phyloP scores from a whole-genome alignment of 1,140 invertebrate species.

The Acromyrmex charruanus region DNA sequence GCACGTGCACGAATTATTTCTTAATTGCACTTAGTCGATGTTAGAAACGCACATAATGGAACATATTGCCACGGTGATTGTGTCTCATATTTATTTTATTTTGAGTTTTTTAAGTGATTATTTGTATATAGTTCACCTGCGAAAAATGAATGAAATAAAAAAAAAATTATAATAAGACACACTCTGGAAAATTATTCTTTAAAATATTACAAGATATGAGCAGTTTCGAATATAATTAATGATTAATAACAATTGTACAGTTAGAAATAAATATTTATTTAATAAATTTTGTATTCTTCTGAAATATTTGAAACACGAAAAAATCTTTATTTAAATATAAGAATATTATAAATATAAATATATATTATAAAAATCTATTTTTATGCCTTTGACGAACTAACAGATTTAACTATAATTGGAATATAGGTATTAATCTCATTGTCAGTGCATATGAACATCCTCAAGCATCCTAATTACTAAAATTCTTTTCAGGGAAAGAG shows the following conservation, averaged over 20 bases:
- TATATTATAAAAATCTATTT: slow-evolving; percentile 3
- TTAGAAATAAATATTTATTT: background rate
- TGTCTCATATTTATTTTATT: slow-evolving; percentile 10
- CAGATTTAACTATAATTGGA: slow-evolving; percentile 36
- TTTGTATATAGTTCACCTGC: background rate
- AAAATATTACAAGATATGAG: background rate
- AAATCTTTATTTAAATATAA: background rate
- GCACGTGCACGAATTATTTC: slow-evolving; percentile 59
- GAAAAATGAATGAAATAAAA: background rate
- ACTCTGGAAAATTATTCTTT: background rate
- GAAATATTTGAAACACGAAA: background rate
- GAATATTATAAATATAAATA: background rate
- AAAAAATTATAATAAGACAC: slow-evolving; percentile 8
- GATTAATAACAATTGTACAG: background rate
- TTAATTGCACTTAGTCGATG: slow-evolving; percentile 35
- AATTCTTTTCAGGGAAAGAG: slow-evolving; percentile 84
- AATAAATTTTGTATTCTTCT: background rate
- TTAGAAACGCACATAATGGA: slow-evolving; percentile 23
- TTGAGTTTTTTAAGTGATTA: slow-evolving; percentile 25
- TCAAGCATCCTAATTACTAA: slow-evolving; percentile 64
- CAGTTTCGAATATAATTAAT: background rate
- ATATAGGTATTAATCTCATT: slow-evolving; percentile 48
- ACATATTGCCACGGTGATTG: slow-evolving; percentile 7
- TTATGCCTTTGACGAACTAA: slow-evolving; percentile 32
- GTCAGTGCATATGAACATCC: slow-evolving; percentile 12